A percentile compares a stretch with the other conserved stretches of the same genome.
Evolutionary conservation across 2,888 invertebrate species (phyloP).

Genomic region (Eupithecia dodoneata): DNA sequence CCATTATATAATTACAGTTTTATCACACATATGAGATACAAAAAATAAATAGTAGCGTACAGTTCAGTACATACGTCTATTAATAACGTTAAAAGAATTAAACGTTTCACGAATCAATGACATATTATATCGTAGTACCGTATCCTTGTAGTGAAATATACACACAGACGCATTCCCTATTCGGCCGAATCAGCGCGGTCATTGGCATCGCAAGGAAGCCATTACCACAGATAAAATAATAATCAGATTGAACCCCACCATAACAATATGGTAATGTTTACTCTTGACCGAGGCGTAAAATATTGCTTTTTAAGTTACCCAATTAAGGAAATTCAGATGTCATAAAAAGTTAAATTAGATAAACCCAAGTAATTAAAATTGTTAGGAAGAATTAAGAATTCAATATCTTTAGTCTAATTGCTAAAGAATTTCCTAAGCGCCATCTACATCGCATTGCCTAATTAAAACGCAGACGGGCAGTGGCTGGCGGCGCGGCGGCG

Average conservation of each 20-base stretch:
- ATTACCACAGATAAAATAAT: constrained; percentile 5
- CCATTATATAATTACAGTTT: not conserved
- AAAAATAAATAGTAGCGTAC: not conserved
- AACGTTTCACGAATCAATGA: not conserved
- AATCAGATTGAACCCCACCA: not conserved
- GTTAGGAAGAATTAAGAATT: constrained; percentile 1
- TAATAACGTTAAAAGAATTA: not conserved
- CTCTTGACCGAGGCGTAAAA: constrained; percentile 5
- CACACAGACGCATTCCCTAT: constrained; percentile 8
- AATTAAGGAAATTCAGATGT: not conserved
- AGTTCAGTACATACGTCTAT: not conserved
- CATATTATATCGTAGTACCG: not conserved
- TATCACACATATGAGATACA: too few relatives aligned
- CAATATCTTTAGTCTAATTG: constrained; percentile 10
- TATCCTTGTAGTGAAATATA: constrained; percentile 9
- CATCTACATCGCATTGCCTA: constrained; percentile 55
- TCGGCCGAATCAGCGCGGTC: constrained; percentile 16
- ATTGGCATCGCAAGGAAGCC: constrained; percentile 18
- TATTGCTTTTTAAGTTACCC: constrained; percentile 2
- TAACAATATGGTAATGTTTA: constrained; percentile 38
- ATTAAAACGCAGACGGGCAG: constrained; percentile 61
- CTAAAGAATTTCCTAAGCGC: constrained; percentile 49
- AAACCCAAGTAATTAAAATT: constrained; percentile 3
- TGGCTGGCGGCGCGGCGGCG: constrained; percentile 32
- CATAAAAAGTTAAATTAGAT: not conserved